Conservation (phyloP, 2,113 vertebrate genomes). For the Anthoscopus minutus region DNA sequence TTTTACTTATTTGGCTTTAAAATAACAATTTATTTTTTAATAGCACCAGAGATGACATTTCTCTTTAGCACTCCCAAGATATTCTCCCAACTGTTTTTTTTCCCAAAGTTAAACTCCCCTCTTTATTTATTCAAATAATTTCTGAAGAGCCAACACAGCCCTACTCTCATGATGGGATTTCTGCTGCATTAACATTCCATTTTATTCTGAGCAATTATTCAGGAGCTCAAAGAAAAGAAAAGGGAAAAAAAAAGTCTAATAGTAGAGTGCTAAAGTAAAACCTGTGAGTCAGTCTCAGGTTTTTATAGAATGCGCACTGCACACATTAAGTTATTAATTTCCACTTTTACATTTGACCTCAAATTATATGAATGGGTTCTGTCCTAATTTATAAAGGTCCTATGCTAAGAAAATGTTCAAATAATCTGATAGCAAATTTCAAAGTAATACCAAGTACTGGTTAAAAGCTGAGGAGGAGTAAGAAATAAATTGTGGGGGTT, state of each 20-base stretch:
- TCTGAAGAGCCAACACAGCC: not conserved
- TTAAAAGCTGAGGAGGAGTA: not conserved
- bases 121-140: not conserved
- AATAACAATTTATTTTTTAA: not conserved
- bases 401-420: not conserved
- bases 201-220: not conserved
- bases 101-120: not conserved
- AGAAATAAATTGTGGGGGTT: not conserved
- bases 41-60: not conserved
- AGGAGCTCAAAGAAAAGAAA: not conserved
- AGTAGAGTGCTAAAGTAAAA: not conserved
- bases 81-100: not conserved
- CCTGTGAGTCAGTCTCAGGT: not conserved
- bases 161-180: not conserved
- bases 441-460: not conserved
- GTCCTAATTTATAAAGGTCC: not conserved
- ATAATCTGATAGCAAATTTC: not conserved
- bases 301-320: not conserved
- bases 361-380: not conserved
- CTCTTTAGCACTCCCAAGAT: not conserved
- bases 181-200: not conserved
- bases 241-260: not conserved
- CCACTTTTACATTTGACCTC: not conserved
- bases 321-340: constrained; percentile 9
- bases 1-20: not conserved